Evolutionary conservation across 2,888 invertebrate genomes (phyloP).

Genomic region (Rhyacophila evoluta): DNA sequence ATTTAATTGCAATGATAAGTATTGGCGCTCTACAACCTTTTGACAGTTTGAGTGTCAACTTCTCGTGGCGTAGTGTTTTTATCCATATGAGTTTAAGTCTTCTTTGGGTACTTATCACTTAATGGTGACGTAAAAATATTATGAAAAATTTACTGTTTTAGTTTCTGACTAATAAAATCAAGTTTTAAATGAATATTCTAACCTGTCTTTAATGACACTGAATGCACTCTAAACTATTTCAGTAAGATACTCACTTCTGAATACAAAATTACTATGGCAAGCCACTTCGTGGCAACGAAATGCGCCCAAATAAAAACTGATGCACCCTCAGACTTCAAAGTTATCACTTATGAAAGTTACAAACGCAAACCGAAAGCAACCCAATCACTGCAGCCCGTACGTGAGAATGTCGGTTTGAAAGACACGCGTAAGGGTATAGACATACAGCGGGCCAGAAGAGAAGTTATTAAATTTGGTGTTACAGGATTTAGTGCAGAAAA

Average conservation of each 20-base stretch:
- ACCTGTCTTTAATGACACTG: too few species aligned
- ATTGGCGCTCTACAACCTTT: too few species aligned
- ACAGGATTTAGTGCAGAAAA: constrained; percentile 78
- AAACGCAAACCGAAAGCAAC: constrained; percentile 39
- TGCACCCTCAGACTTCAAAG: constrained; percentile 41
- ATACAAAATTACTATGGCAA: constrained; percentile 25
- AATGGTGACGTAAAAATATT: too few species aligned
- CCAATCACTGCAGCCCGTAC: not conserved
- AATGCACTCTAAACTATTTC: too few species aligned
- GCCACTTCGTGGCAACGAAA: constrained; percentile 38
- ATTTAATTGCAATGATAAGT: too few species aligned
- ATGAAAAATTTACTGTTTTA: too few species aligned
- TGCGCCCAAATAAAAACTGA: constrained; percentile 32
- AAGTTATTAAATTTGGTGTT: constrained; percentile 87
- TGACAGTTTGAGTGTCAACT: too few species aligned
- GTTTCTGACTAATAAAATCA: too few species aligned
- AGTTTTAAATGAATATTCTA: too few species aligned
- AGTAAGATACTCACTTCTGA: not conserved
- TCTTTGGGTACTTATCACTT: too few species aligned
- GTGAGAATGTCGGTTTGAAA: constrained; percentile 46
- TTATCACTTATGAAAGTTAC: constrained; percentile 44
- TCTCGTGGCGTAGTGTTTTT: too few species aligned
- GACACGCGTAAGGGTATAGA: constrained; percentile 70
- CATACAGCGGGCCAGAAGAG: constrained; percentile 82
- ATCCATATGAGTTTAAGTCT: too few species aligned